Evolutionary conservation across 1,140 invertebrate genomes (phyloP), one percentile per base, ranked within the genome.

Genomic region (Ridgeia piscesae): DNA sequence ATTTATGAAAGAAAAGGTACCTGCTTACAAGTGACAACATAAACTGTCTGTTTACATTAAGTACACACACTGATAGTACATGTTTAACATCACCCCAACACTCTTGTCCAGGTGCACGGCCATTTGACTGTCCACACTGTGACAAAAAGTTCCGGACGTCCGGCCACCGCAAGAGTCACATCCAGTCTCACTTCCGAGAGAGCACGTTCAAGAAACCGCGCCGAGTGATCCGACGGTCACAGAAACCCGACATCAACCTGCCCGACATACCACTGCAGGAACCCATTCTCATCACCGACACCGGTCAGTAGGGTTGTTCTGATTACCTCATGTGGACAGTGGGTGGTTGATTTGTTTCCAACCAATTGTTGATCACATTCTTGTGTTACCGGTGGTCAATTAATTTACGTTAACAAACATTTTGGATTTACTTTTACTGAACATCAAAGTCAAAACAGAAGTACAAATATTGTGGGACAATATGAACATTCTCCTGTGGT

Each of bases 101-200:
- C 77, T 14, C 35, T 33, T 92, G 17, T 88, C 27, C 93, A 96
- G 95, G 96, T 92, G 95, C 95, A 6, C 96, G 96, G 91, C 96
- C 96, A 58, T 96, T 96, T 94, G 94, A 95, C 33, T 96, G 96
- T 93, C 93, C 94, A 92, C 94, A 96, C 35, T 96, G 96, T 94
- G 95, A 95, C 35, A 96, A 96, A 93, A 95, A 94, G 35, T 96
- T 96, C 93, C 94, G 96, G 33, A 98, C 97, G 0, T 97, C 97
- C 1, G 97, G 97, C 11, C 97, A 97, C 93, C 96, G 97, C 48
- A 97, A 97, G 94, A 96, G 97, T 34, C 97, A 98, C 93, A 93
- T 97, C 34, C 91, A 96, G 91, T 96, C 97, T 8, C 97, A 97
- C 93, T 95, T 33, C 33, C 34, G 50, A 0, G 91, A 42, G 33